phyloP scores from a whole-genome alignment of 2,797 vertebrate genomes.

The Gadopsis bispinosus region DNA sequence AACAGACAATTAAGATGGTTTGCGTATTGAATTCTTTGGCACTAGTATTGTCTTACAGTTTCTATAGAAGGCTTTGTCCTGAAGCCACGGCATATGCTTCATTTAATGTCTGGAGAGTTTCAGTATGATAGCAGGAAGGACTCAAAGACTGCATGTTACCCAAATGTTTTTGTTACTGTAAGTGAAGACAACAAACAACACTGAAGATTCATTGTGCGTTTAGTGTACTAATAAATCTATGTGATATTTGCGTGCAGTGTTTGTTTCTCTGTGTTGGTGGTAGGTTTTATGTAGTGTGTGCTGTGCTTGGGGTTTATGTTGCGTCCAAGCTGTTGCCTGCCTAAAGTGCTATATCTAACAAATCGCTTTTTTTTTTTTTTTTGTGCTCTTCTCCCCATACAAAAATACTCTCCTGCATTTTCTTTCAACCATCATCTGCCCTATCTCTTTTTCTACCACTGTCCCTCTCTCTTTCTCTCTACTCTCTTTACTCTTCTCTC shows the following conservation, averaged over 20 bases:
- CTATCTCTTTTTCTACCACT: slow-evolving; percentile 2
- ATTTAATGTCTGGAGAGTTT: neutral
- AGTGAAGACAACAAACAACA: slow-evolving; percentile 9
- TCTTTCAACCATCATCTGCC: slow-evolving; percentile 53
- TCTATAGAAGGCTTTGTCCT: neutral
- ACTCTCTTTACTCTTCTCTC: slow-evolving; percentile 17
- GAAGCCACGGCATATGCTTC: neutral
- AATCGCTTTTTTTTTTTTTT: slow-evolving; percentile 69
- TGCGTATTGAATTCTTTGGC: neutral
- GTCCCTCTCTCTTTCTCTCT: slow-evolving; percentile 22
- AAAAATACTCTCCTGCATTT: slow-evolving; percentile 52
- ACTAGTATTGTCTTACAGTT: neutral
- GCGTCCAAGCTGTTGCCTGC: slow-evolving; percentile 57
- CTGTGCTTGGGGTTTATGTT: slow-evolving; percentile 55
- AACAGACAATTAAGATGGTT: slow-evolving; percentile 1
- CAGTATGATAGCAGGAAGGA: neutral
- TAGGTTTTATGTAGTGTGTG: slow-evolving; percentile 41
- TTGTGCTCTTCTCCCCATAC: slow-evolving; percentile 75
- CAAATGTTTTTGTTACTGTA: neutral
- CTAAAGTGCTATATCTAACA: slow-evolving; percentile 72
- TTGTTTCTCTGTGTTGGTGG: slow-evolving; percentile 39
- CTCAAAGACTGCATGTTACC: neutral
- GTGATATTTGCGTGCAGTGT: slow-evolving; percentile 46
- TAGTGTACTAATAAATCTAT: slow-evolving; percentile 58
- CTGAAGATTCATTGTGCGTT: slow-evolving; percentile 26